phyloP scores from a whole-genome alignment of 2,113 vertebrate species.

The Rhynchomys soricoides region DNA sequence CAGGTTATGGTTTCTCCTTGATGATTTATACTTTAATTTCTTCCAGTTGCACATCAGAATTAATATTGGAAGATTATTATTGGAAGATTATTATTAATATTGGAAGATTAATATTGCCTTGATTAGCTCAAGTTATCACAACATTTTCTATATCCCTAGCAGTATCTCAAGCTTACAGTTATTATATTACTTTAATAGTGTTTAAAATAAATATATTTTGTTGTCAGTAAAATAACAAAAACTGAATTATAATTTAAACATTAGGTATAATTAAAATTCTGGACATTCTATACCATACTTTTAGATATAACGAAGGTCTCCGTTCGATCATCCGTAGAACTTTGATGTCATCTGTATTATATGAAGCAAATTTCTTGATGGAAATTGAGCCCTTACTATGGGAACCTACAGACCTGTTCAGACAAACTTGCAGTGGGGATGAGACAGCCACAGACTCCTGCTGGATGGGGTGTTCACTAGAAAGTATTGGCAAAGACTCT shows the following conservation, averaged over 20 bases:
- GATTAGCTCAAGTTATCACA: neutral
- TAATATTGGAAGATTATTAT: neutral
- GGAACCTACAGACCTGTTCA: neutral
- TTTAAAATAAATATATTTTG: neutral
- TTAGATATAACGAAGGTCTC: neutral
- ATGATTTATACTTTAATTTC: neutral
- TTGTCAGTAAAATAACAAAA: neutral
- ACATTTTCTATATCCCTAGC: neutral
- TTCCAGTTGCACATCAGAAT: neutral
- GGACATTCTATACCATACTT: neutral
- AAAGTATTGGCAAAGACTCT: neutral
- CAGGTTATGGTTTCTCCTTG: neutral
- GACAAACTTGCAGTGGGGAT: too few relatives aligned
- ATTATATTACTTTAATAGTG: neutral
- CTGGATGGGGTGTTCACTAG: fast-evolving
- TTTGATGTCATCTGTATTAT: neutral
- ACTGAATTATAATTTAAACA: neutral
- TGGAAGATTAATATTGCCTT: neutral
- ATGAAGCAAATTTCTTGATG: neutral
- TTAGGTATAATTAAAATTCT: neutral
- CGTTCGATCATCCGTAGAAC: neutral
- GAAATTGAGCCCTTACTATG: neutral
- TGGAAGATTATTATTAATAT: neutral
- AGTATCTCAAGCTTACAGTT: neutral
- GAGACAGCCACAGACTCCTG: neutral